Base-by-base conservation (phyloP, 2,797 vertebrate species). In the Huso huso region DNA sequence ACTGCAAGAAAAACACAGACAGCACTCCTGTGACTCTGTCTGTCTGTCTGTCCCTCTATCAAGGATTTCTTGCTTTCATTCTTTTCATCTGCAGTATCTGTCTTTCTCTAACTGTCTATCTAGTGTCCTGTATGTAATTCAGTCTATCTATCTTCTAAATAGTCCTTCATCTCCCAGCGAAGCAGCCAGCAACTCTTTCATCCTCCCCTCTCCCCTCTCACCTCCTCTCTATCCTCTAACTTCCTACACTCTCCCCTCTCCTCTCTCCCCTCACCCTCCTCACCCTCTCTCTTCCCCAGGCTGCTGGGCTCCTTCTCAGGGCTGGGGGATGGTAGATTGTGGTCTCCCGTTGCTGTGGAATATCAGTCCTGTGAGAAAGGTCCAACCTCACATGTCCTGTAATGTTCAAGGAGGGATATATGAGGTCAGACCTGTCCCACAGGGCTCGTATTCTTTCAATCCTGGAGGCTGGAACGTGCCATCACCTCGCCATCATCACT, bases 351-450 rank as follows among this genome's bases (percentile, higher is more conserved):
- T 84, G 88, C 86, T 84, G 85, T 86, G 90, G 88, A 89, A 92
- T 92, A 93, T 91, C 88, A 91, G 89, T 86, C 84, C 85, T 90
- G 86, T 88, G 88, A 86, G 87, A 92, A 93, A 93, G 90, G 93
- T 91, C 88, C 85, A 92, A 89, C 90, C 90, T 93, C 91, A 90
- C 79, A 88, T 93, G 91, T 93, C 90, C 91, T 95, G 93, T 94
- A 90, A 87, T 72, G 79, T 87, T 93, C 87, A 88, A 93, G 88
- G 90, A 89, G 93, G 93, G 94, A 92, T 94, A 85, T 93, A 92
- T 92, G 87, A 92, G 88, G 91, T 94, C 90, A 91, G 89, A 94
- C 90, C 92, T 93, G 90, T 93, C 89, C 89, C 89, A 89, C 86
- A 91, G 85, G 83, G 85, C 91, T 91, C 84, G 87, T 93, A 91